phyloP scores from a whole-genome alignment of 2,113 vertebrate species.

The Hemiprocne comata region DNA sequence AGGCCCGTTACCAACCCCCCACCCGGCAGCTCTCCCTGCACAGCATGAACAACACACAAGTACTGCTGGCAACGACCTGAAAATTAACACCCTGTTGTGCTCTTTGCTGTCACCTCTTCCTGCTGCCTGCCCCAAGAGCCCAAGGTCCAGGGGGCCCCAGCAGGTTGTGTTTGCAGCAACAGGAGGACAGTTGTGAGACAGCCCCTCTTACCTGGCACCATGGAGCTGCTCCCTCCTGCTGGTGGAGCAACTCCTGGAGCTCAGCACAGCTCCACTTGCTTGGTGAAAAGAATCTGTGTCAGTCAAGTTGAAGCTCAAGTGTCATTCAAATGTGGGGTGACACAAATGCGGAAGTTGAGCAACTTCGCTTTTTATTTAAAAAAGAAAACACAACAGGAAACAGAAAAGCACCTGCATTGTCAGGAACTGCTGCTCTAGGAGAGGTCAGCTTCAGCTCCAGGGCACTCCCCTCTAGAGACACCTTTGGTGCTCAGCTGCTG shows the following conservation, averaged over 20 bases:
- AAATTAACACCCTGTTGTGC: rapidly evolving
- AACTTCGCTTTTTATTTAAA: background rate
- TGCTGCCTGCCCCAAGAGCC: background rate
- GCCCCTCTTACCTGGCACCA: background rate
- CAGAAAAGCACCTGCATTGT: background rate
- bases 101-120: background rate
- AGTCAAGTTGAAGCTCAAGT: background rate
- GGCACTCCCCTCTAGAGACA: background rate
- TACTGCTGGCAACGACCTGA: rapidly evolving
- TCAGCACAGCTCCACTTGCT: background rate
- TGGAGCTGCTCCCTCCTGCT: background rate
- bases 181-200: rapidly evolving
- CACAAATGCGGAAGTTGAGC: conserved; percentile 30
- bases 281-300: background rate
- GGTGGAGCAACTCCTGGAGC: rapidly evolving
- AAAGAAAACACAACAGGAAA: background rate
- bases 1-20: background rate
- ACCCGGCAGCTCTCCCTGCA: rapidly evolving
- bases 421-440: background rate
- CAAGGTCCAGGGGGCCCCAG: no score
- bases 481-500: rapidly evolving
- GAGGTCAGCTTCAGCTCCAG: no score
- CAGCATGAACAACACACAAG: rapidly evolving
- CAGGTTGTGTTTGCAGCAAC: no score
- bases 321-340: background rate